Conservation (phyloP, 2,888 invertebrate genomes). For the Asteroscopus sphinx region DNA sequence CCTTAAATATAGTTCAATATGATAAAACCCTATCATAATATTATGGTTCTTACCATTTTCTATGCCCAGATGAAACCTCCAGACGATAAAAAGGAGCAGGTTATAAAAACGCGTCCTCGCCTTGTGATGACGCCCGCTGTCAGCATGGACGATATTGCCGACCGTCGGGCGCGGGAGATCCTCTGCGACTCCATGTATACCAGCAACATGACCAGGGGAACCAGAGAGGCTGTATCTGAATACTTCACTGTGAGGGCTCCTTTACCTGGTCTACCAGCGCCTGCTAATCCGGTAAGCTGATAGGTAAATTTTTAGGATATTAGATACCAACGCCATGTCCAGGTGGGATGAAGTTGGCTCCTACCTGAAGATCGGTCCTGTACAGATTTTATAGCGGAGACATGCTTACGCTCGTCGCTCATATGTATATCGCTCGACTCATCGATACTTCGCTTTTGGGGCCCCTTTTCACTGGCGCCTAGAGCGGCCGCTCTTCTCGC, state of each 20-base stretch:
- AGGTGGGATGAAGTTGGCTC: too few species aligned
- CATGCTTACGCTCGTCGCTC: too few species aligned
- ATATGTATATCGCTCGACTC: too few species aligned
- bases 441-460: too few species aligned
- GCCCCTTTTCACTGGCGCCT: too few species aligned
- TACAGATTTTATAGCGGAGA: too few species aligned
- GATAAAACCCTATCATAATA: too few species aligned
- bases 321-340: too few species aligned
- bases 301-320: background rate
- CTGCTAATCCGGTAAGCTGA: conserved; percentile 60
- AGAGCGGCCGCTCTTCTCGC: too few species aligned
- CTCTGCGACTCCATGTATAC: conserved; percentile 70
- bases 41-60: background rate
- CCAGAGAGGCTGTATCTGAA: conserved; percentile 36
- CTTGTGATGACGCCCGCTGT: conserved; percentile 74
- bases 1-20: too few species aligned
- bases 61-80: conserved; percentile 12
- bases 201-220: conserved; percentile 49
- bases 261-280: conserved; percentile 49
- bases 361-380: too few species aligned
- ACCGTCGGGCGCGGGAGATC: conserved; percentile 56
- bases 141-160: conserved; percentile 71
- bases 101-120: conserved; percentile 69
- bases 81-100: conserved; percentile 60
- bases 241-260: conserved; percentile 58